Evolutionary conservation across 2,888 invertebrate species (phyloP), one percentile per base, ranked within the genome.

Genomic region (Netelia inedita): DNA sequence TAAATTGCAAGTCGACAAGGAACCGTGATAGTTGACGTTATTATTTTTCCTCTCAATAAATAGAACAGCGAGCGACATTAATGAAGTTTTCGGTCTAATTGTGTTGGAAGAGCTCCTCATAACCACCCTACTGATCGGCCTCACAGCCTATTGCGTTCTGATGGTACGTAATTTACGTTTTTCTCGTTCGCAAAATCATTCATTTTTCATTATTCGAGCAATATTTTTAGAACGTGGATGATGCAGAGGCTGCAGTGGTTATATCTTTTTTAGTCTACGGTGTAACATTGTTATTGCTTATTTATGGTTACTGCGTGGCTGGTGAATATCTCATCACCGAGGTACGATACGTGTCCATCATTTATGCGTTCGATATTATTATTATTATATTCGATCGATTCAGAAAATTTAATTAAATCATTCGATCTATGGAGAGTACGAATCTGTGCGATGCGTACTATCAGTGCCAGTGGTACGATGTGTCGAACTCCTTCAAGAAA

Each of bases 381-480:
- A 14, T 53, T 53, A 53, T n/a, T 53, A 53, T 14, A 53, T 16
- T 14, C 11, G 9, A 53, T 68, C 65, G 16, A 79, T 16, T 14
- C 46, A 61, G 23, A 16, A 21, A 11, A 8, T 23, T 16, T 35
- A 41, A 57, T 57, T 57, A 19, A 21, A 57, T 57, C 1, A 16
- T 46, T 14, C 14, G 14, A 46, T 46, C 14, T 57, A 9, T 16
- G 16, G 59, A 88, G 89, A 95, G 95, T 86, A 93, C 94, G 86
- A 90, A 94, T 0, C 91, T 96, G 1, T 93, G 94, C 0, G 93
- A 94, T 28, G 94, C 94, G 59, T 89, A 95, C 85, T 95, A 95
- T 88, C 93, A 94, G 69, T 94, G 95, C 85, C 94, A 94, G 1
- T 95, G 96, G 95, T 93, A 94, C 72, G 94, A 95, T 8, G 95